Conservation (phyloP, 2,888 invertebrate species). For the Drosophila cognata region DNA sequence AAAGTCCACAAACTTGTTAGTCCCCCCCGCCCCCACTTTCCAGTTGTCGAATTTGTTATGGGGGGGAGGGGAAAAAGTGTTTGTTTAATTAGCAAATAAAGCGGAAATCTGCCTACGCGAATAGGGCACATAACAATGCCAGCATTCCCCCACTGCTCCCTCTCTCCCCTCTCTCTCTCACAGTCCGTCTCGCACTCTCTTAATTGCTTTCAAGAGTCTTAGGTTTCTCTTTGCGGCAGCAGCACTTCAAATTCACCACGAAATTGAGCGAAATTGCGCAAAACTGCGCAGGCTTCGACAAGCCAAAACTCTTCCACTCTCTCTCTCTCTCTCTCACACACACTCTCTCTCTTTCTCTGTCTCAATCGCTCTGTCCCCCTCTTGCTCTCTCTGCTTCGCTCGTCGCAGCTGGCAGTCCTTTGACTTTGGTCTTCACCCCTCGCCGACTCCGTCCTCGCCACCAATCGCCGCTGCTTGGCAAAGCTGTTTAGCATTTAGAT, state of each 20-base stretch:
- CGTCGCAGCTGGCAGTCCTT: conserved; percentile 26
- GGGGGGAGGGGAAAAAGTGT: conserved; percentile 29
- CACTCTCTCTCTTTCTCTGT: neutral
- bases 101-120: conserved; percentile 39
- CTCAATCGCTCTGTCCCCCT: neutral
- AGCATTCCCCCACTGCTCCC: neutral
- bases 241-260: conserved; percentile 51
- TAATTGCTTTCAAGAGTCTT: neutral
- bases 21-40: neutral
- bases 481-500: conserved; percentile 73
- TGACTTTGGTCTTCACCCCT: conserved; percentile 48
- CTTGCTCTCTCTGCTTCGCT: neutral
- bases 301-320: neutral
- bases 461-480: conserved; percentile 29
- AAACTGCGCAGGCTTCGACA: conserved; percentile 45
- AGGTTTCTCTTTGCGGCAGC: conserved; percentile 6
- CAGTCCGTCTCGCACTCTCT: conserved; percentile 9
- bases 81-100: conserved; percentile 71
- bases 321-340: neutral
- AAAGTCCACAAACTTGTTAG: neutral
- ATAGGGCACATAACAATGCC: conserved; percentile 4
- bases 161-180: neutral
- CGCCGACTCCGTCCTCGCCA: neutral
- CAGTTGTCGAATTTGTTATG: conserved; percentile 24
- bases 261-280: conserved; percentile 30